These are phyloP conservation scores for Motacilla alba DNA, from an alignment of 2,113 vertebrate species.

Conservation along the genomic window DNA sequence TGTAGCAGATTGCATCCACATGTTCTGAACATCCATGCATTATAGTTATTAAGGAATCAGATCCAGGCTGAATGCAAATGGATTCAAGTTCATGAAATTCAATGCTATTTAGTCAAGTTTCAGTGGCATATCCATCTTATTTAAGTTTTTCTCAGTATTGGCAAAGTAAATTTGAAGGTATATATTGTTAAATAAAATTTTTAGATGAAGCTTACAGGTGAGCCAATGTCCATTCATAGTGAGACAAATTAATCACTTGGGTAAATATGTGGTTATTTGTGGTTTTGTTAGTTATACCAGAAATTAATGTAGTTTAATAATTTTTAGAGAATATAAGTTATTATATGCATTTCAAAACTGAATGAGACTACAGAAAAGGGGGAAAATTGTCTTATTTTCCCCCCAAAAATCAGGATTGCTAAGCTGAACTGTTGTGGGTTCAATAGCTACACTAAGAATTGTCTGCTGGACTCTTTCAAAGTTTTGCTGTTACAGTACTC, in stretches of 20 bases:
- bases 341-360: background rate
- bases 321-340: background rate
- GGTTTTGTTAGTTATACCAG: background rate
- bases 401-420: background rate
- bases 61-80: background rate
- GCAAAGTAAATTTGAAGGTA: background rate
- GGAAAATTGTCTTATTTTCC: background rate
- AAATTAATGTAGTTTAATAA: background rate
- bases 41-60: background rate
- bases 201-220: background rate
- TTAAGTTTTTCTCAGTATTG: background rate
- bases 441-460: background rate
- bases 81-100: background rate
- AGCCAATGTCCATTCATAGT: background rate
- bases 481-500: background rate
- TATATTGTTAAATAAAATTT: background rate
- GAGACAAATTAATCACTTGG: background rate
- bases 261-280: background rate
- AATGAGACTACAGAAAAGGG: background rate
- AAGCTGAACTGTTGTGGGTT: background rate
- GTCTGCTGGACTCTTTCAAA: background rate
- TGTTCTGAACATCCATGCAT: background rate
- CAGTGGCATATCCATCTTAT: background rate
- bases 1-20: background rate
- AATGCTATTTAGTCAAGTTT: background rate